Evolutionary conservation across 2,797 vertebrate genomes (phyloP).

Genomic region (Scleropages formosus): DNA sequence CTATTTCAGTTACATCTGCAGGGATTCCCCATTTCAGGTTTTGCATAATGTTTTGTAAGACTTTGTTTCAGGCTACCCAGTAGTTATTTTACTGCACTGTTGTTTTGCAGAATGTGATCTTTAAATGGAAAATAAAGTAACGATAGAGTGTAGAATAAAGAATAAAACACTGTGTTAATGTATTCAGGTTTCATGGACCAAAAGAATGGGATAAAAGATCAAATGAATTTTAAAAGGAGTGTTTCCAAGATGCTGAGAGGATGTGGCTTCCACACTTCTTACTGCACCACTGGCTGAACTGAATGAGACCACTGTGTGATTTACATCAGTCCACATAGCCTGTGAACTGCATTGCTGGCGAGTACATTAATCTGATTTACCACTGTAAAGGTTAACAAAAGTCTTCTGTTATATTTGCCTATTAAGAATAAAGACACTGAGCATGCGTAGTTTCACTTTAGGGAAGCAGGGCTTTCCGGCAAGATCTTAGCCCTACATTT

Average conservation of each 20-base stretch:
- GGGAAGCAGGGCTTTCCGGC: too few relatives aligned
- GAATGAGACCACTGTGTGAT: too few relatives aligned
- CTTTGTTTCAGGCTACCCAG: neutral
- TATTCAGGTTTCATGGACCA: slow-evolving; percentile 1
- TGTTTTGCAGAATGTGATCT: neutral
- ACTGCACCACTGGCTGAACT: neutral
- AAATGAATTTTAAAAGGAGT: neutral
- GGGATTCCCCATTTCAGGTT: neutral
- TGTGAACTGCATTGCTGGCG: too few relatives aligned
- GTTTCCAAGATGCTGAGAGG: neutral
- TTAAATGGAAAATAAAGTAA: slow-evolving; percentile 10
- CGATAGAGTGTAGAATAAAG: neutral
- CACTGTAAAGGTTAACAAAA: too few relatives aligned
- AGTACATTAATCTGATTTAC: too few relatives aligned
- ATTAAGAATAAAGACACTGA: too few relatives aligned
- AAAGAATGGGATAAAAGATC: neutral
- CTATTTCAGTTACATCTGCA: neutral
- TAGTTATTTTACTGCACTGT: neutral
- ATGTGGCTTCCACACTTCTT: neutral
- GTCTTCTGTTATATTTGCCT: too few relatives aligned
- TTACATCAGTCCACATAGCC: too few relatives aligned
- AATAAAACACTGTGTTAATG: neutral
- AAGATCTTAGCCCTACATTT: too few relatives aligned
- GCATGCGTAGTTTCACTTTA: too few relatives aligned
- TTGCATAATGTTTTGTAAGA: slow-evolving; percentile 1